Evolutionary conservation across 2,888 invertebrate genomes (phyloP).

Genomic region (Agrochola macilenta): DNA sequence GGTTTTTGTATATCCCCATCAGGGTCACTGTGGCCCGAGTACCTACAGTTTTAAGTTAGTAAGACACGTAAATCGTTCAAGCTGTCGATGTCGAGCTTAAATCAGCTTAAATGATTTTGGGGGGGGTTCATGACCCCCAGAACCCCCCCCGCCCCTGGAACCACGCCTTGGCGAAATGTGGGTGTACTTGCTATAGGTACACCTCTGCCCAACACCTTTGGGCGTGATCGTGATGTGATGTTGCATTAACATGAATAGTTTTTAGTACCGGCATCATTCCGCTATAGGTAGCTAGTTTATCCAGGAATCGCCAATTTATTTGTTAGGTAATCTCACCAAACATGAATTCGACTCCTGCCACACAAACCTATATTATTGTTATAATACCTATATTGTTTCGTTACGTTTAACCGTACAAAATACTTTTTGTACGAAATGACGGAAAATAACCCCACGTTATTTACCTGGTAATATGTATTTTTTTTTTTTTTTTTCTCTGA

Average conservation of each 20-base stretch:
- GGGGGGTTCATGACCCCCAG: too few species aligned
- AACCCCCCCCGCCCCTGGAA: too few species aligned
- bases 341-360: neutral
- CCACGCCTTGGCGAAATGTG: too few species aligned
- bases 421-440: neutral
- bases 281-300: neutral
- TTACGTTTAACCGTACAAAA: neutral
- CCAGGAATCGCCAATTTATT: neutral
- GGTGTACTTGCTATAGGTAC: too few species aligned
- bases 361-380: neutral
- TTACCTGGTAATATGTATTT: conserved; percentile 4
- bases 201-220: too few species aligned
- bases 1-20: too few species aligned
- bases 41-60: too few species aligned
- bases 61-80: too few species aligned
- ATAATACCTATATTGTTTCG: neutral
- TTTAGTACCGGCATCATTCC: neutral
- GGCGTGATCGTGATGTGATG: too few species aligned
- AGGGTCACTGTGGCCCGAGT: too few species aligned
- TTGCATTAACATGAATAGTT: neutral
- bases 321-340: neutral
- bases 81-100: too few species aligned
- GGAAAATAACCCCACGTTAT: neutral
- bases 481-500: conserved; percentile 10
- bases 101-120: too few species aligned